A percentile compares a stretch with the other conserved stretches of the same genome.
Conservation (phyloP, 2,797 vertebrate genomes). For the Syndactyla subalaris region DNA sequence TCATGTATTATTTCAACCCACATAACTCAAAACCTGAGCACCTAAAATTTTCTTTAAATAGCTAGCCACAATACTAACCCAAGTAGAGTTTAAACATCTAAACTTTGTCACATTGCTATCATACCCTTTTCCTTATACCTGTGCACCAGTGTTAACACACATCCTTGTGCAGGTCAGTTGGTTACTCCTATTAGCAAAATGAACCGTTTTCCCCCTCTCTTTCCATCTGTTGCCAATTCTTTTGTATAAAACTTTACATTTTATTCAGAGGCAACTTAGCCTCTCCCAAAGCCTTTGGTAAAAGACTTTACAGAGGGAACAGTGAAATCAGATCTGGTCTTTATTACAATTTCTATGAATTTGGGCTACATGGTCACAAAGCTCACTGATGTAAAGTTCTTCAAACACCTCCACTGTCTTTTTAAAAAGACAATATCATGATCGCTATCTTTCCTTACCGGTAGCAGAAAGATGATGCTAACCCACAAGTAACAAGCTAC, state of each 20-base stretch:
- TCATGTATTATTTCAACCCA: background rate
- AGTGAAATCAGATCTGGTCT: background rate
- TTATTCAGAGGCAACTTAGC: background rate
- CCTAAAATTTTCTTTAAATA: background rate
- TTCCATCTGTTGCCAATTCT: background rate
- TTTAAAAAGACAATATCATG: background rate
- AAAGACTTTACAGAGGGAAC: background rate
- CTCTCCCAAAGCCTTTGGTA: background rate
- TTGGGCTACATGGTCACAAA: background rate
- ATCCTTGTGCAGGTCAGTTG: background rate
- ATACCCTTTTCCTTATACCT: background rate
- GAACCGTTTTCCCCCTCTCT: background rate
- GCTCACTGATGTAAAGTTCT: background rate
- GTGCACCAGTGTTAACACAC: background rate
- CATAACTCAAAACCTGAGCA: background rate
- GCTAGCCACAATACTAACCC: background rate
- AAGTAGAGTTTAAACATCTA: background rate
- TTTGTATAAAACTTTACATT: background rate
- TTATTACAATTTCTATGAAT: background rate
- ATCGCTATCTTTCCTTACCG: background rate
- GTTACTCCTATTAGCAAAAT: background rate
- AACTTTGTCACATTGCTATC: background rate
- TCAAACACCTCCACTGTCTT: background rate
- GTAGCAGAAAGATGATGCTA: background rate
- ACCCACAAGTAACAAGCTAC: background rate